These are phyloP conservation scores for Hemicordylus capensis DNA, from an alignment of 2,113 vertebrate species.

Conservation along the genomic window DNA sequence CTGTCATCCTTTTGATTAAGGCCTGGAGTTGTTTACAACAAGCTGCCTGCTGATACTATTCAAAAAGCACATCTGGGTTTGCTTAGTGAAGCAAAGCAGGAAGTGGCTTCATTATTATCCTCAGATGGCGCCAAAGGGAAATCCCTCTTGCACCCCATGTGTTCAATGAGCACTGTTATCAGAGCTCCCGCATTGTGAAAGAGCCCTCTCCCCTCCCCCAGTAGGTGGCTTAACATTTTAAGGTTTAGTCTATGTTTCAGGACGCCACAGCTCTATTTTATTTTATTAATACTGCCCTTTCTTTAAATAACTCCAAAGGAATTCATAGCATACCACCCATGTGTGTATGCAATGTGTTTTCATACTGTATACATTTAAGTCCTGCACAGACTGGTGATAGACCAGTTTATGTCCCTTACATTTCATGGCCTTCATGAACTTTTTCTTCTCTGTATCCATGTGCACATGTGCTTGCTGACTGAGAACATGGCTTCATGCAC, in stretches of 20 bases:
- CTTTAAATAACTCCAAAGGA: not conserved
- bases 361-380: not conserved
- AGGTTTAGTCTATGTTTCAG: not conserved
- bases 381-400: not conserved
- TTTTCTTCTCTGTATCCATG: not conserved
- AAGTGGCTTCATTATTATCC: slow-evolving; percentile 25
- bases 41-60: slow-evolving; percentile 11
- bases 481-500: not conserved
- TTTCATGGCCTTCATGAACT: not conserved
- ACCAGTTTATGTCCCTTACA: not conserved
- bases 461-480: no score
- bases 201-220: not conserved
- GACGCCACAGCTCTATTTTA: not conserved
- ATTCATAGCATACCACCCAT: not conserved
- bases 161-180: not conserved
- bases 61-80: slow-evolving; percentile 27
- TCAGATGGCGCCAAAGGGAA: slow-evolving; percentile 31
- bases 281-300: not conserved
- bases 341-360: not conserved
- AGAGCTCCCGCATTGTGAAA: not conserved
- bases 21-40: slow-evolving; percentile 28
- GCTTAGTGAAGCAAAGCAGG: slow-evolving; percentile 29
- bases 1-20: not conserved
- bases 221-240: not conserved
- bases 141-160: not conserved